Evolutionary conservation across 2,113 vertebrate species (phyloP), one percentile per base, ranked within the genome.

Genomic region (Hystrix brachyura): DNA sequence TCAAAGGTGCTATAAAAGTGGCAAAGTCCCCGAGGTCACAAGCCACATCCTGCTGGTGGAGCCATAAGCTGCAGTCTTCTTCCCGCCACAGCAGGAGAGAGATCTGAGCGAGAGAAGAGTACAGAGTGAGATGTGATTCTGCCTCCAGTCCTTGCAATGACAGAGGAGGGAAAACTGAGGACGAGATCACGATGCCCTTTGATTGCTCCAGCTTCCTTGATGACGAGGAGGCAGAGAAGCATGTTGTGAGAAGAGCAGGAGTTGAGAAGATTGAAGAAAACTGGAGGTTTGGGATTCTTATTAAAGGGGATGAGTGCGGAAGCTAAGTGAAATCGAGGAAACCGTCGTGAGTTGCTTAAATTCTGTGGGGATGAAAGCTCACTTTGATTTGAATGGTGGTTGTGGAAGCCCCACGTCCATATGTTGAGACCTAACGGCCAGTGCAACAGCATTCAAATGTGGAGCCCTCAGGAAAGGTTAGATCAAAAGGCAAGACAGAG

Each of bases 101-200:
- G 46, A 48, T 25, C 55, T 43, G 8, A 29, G n/a, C 34, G 29
- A 23, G 15, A 69, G 27, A 65, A 32, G 67, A 53, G 15, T 6
- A 4, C 4, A 13, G 2, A 12, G 1, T 18, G 17, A 59, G 14
- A 2, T 29, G 10, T 1, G 34, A 48, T 48, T 29, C 34, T 69
- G 23, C 21, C 3, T 46, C 10, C 7, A 5, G 48, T 12, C 38
- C 43, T 29, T 7, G 1, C 43, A 34, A 7, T 79, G 32, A 7
- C 3, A 19, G 7, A 71, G 19, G 19, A 95, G 14, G 4, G 19
- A 43, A 86, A 71, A 65, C 14, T n/a, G 6, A 93, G 46, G 11
- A 84, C 1, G 10, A 74, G 38, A 38, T 15, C 23, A 57, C 14
- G 12, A 57, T 25, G 53, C 3, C 13, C 23, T 82, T 74, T 7